Percentiles rank a stretch among this genome's conserved stretches.
These are phyloP conservation scores for Corvus moneduloides DNA, from an alignment of 2,113 vertebrate species.

Conservation along the genomic window DNA sequence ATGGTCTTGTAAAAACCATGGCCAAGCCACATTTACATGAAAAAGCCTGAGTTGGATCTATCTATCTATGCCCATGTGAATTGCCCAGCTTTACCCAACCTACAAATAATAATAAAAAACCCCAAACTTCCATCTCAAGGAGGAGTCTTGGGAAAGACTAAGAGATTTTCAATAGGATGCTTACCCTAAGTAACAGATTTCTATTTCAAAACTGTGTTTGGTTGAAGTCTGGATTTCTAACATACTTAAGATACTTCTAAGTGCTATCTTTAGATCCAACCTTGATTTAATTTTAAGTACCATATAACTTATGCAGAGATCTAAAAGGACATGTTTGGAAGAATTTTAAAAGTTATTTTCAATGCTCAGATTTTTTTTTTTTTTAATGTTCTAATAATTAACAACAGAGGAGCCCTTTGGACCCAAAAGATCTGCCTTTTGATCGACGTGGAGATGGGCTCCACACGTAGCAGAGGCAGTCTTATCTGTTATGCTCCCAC, in stretches of 20 bases:
- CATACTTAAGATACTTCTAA: neutral
- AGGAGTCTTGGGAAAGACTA: neutral
- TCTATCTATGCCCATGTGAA: neutral
- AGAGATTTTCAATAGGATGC: neutral
- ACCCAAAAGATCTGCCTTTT: neutral
- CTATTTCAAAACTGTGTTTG: neutral
- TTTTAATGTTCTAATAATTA: neutral
- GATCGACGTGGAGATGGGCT: neutral
- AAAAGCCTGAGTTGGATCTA: neutral
- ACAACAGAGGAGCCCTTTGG: neutral
- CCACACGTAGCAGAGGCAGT: neutral
- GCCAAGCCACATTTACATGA: neutral
- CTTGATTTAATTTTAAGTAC: neutral
- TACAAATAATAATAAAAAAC: neutral
- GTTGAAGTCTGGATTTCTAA: neutral
- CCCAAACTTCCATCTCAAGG: neutral
- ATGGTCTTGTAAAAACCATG: neutral
- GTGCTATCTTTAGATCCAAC: neutral
- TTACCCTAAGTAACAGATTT: neutral
- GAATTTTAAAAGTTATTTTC: neutral
- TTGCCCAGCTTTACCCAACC: neutral
- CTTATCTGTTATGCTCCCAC: neutral
- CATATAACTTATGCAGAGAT: neutral
- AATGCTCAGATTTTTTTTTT: neutral
- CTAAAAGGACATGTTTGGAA: neutral